Evolutionary conservation across 2,888 invertebrate species (phyloP).

Genomic region (Drosophila mimetica): DNA sequence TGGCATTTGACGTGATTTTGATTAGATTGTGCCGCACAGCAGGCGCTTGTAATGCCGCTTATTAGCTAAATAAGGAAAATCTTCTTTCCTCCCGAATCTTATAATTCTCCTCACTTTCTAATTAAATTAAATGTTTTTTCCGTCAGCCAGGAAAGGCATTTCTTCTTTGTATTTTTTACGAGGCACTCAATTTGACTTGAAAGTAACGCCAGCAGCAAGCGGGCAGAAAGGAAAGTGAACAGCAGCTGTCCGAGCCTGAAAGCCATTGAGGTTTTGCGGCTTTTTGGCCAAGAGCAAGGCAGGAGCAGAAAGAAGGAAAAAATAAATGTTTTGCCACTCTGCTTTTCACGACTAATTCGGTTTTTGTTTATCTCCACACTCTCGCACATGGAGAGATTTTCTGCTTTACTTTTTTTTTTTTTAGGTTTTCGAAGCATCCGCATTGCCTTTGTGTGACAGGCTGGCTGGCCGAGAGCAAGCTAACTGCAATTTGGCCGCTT

Average conservation of each 20-base stretch:
- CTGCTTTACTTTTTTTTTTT: conserved; percentile 12
- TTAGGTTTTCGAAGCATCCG: conserved; percentile 31
- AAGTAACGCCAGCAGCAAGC: conserved; percentile 23
- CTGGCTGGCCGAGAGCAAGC: conserved; percentile 48
- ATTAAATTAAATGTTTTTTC: conserved; percentile 35
- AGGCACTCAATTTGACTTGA: conserved; percentile 26
- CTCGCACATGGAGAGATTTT: conserved; percentile 47
- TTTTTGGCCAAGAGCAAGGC: conserved; percentile 40
- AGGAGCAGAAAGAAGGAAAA: conserved; percentile 26
- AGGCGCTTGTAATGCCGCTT: conserved; percentile 19
- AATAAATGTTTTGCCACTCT: conserved; percentile 73
- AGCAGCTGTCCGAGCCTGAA: conserved; percentile 62
- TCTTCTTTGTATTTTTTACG: conserved; percentile 7
- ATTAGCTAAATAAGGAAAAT: conserved; percentile 7
- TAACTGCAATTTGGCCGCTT: conserved; percentile 68
- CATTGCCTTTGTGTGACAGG: conserved; percentile 54
- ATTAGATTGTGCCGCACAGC: conserved; percentile 26
- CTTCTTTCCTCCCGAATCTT: neutral
- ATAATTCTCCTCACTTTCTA: conserved; percentile 13
- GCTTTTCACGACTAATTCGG: conserved; percentile 73
- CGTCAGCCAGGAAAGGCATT: neutral
- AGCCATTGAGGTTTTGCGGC: conserved; percentile 67
- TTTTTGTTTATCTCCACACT: conserved; percentile 66
- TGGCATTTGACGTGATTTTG: conserved; percentile 36
- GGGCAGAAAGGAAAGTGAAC: conserved; percentile 39